Percentiles rank a stretch among this genome's conserved stretches.
Evolutionary conservation across 2,113 vertebrate genomes (phyloP).

Genomic region (Lagenorhynchus albirostris): DNA sequence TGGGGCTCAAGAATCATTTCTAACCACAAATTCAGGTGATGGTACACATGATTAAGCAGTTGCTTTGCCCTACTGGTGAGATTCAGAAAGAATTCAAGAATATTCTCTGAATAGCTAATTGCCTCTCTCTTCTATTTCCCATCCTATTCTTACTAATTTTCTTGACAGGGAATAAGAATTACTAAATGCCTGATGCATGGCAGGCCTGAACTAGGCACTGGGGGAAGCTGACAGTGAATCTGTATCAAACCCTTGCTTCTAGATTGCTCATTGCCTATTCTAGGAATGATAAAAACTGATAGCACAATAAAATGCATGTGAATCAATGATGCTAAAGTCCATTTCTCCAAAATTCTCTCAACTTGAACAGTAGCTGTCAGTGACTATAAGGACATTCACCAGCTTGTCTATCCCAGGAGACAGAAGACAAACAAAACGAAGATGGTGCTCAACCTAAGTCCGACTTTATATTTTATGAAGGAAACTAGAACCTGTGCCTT

Average conservation of each 20-base stretch:
- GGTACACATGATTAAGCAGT: neutral
- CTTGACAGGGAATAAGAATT: neutral
- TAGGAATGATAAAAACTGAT: neutral
- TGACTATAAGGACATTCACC: neutral
- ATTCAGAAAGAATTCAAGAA: neutral
- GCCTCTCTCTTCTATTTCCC: neutral
- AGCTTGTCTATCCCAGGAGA: neutral
- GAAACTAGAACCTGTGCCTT: rapidly evolving
- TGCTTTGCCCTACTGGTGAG: neutral
- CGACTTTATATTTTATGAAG: neutral
- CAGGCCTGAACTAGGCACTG: neutral
- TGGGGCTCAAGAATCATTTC: neutral
- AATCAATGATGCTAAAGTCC: neutral
- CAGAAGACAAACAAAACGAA: neutral
- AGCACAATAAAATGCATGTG: neutral
- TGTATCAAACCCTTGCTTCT: neutral
- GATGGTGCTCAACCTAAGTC: too few relatives aligned
- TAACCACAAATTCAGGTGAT: neutral
- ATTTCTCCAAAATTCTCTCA: neutral
- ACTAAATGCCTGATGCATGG: neutral
- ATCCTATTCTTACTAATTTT: neutral
- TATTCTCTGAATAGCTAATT: neutral
- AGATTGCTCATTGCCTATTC: neutral
- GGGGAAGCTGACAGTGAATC: neutral
- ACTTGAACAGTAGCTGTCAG: neutral